phyloP scores from a whole-genome alignment of 2,797 vertebrate genomes.

The Periophthalmus magnuspinnatus region DNA sequence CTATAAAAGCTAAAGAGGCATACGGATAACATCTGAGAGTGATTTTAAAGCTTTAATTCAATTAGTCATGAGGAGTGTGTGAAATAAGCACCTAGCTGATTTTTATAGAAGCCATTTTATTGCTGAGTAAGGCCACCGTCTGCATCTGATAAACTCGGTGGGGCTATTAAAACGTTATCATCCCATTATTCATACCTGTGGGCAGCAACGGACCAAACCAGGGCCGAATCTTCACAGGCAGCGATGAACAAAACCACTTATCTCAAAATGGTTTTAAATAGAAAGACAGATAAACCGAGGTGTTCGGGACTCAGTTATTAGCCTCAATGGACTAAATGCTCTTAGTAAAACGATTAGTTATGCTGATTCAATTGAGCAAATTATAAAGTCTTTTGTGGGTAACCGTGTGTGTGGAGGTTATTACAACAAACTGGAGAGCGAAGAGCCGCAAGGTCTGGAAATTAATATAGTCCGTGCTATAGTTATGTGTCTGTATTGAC shows the following conservation, averaged over 20 bases:
- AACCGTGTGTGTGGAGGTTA: neutral
- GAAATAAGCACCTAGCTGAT: constrained; percentile 23
- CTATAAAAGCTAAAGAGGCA: constrained; percentile 9
- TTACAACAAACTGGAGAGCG: no score
- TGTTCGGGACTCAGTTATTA: neutral
- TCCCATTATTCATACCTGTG: constrained; percentile 39
- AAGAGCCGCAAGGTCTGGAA: no score
- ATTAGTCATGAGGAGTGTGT: constrained; percentile 27
- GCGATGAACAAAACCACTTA: neutral
- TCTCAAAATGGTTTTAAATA: neutral
- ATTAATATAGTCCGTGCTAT: no score
- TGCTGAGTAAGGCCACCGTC: constrained; percentile 48
- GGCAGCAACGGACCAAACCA: constrained; percentile 22
- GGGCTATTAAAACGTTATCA: constrained; percentile 34
- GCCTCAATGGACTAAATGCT: neutral
- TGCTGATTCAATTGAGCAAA: neutral
- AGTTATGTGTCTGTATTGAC: no score
- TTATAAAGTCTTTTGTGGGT: neutral
- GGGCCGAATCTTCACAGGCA: constrained; percentile 10
- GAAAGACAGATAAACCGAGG: neutral
- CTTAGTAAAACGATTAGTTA: no score
- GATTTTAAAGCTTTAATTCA: constrained; percentile 35
- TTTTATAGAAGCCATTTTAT: constrained; percentile 30
- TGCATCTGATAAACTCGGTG: constrained; percentile 41
- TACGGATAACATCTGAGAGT: constrained; percentile 21